phyloP scores from a whole-genome alignment of 2,797 vertebrate species.

The Sebastes iracundus region DNA sequence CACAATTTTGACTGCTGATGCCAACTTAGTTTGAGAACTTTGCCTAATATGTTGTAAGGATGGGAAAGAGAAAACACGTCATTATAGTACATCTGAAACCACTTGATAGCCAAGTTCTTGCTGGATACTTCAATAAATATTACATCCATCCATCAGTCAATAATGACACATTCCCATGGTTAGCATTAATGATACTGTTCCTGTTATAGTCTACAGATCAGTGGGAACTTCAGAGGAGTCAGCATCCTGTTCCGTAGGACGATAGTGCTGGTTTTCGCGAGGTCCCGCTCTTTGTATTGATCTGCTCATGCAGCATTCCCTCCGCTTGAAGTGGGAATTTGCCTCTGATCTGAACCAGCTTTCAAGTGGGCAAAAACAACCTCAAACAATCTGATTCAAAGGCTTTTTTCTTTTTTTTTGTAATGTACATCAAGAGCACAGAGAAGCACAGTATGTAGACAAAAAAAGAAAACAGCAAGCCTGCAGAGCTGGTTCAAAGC shows the following conservation, averaged over 20 bases:
- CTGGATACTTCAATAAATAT: neutral
- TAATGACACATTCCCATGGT: neutral
- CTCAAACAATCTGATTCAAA: slow-evolving; percentile 57
- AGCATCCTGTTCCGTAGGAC: slow-evolving; percentile 22
- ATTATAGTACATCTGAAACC: neutral
- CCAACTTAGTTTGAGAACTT: neutral
- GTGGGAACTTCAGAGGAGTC: slow-evolving; percentile 41
- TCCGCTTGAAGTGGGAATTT: slow-evolving; percentile 33
- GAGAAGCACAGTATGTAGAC: slow-evolving; percentile 6
- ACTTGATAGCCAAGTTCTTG: neutral
- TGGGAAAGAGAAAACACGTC: neutral
- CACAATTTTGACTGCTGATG: neutral
- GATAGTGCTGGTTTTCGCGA: slow-evolving; percentile 14
- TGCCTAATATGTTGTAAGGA: neutral
- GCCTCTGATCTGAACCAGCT: slow-evolving; percentile 58
- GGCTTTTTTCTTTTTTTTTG: slow-evolving; percentile 15
- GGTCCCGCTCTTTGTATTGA: slow-evolving; percentile 51
- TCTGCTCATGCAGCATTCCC: slow-evolving; percentile 56
- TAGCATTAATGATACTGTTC: neutral
- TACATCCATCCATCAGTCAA: neutral
- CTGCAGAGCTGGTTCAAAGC: slow-evolving; percentile 24
- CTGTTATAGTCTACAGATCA: neutral
- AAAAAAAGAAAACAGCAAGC: neutral
- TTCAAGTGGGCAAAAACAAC: slow-evolving; percentile 58
- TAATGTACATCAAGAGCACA: slow-evolving; percentile 35